Conservation (phyloP, 2,888 invertebrate species). For the Drosophila mimica region DNA sequence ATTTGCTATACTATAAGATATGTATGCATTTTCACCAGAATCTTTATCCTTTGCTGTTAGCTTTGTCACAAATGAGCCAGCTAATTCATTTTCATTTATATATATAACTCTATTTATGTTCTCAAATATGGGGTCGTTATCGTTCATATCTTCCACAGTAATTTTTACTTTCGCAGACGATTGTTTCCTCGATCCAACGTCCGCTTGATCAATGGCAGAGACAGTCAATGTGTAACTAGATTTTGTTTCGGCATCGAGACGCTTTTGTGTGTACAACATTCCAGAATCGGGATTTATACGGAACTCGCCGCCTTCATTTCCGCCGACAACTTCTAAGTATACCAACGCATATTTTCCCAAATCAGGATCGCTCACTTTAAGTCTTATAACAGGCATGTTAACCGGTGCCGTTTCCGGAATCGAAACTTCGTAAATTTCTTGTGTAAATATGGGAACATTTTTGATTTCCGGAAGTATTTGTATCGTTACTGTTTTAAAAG, state of each 20-base stretch:
- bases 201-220: conserved; percentile 94
- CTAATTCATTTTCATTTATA: conserved; percentile 94
- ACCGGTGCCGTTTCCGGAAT: conserved; percentile 95
- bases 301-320: conserved; percentile 96
- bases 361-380: conserved; percentile 94
- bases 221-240: conserved; percentile 94
- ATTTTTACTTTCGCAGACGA: conserved; percentile 96
- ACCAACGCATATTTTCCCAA: conserved; percentile 93
- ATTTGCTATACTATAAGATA: conserved; percentile 97
- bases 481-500: conserved; percentile 93
- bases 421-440: conserved; percentile 93
- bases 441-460: conserved; percentile 94
- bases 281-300: conserved; percentile 94
- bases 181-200: conserved; percentile 92
- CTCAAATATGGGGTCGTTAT: conserved; percentile 96
- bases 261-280: conserved; percentile 93
- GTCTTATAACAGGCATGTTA: conserved; percentile 93
- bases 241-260: conserved; percentile 93
- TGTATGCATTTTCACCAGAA: conserved; percentile 96
- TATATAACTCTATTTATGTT: conserved; percentile 89
- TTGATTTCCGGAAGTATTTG: conserved; percentile 93
- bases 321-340: conserved; percentile 94
- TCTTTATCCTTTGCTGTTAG: conserved; percentile 95
- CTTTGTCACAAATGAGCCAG: conserved; percentile 93
- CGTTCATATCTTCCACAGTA: conserved; percentile 95